phyloP scores from a whole-genome alignment of 1,140 invertebrate species.

The Penaeus japonicus region DNA sequence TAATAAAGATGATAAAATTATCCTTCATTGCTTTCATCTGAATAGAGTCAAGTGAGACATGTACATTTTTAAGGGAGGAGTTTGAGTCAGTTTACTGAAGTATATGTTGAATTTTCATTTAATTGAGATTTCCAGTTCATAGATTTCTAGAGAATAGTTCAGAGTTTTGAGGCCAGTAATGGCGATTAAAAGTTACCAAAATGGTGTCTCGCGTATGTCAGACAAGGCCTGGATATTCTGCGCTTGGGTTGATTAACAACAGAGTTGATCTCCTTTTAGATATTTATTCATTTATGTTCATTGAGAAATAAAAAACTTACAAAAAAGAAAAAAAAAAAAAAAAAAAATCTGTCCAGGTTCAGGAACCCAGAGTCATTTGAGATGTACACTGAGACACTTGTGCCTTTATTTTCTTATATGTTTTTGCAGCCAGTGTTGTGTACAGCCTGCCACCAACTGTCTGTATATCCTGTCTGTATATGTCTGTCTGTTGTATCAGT shows the following conservation, averaged over 20 bases:
- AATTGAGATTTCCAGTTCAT: background rate
- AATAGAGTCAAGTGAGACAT: background rate
- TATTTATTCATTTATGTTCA: too few relatives aligned
- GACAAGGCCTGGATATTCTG: too few relatives aligned
- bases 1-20: slow-evolving; percentile 10
- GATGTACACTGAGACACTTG: slow-evolving; percentile 19
- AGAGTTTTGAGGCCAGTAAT: slow-evolving; percentile 22
- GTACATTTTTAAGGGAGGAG: slow-evolving; percentile 14
- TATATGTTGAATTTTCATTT: slow-evolving; percentile 10
- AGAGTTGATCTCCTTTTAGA: too few relatives aligned
- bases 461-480: slow-evolving; percentile 38
- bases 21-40: background rate
- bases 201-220: too few relatives aligned
- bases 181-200: background rate
- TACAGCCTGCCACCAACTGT: slow-evolving; percentile 51
- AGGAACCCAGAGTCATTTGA: too few relatives aligned
- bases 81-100: slow-evolving; percentile 8
- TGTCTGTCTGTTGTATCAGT: slow-evolving; percentile 35
- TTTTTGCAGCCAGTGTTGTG: slow-evolving; percentile 56
- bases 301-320: too few relatives aligned
- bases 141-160: slow-evolving; percentile 26
- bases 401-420: slow-evolving; percentile 28
- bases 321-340: too few relatives aligned
- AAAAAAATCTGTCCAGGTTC: too few relatives aligned
- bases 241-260: too few relatives aligned